Evolutionary conservation across 2,888 invertebrate species (phyloP), one percentile per base, ranked within the genome.

Genomic region (Drosophila borealis): DNA sequence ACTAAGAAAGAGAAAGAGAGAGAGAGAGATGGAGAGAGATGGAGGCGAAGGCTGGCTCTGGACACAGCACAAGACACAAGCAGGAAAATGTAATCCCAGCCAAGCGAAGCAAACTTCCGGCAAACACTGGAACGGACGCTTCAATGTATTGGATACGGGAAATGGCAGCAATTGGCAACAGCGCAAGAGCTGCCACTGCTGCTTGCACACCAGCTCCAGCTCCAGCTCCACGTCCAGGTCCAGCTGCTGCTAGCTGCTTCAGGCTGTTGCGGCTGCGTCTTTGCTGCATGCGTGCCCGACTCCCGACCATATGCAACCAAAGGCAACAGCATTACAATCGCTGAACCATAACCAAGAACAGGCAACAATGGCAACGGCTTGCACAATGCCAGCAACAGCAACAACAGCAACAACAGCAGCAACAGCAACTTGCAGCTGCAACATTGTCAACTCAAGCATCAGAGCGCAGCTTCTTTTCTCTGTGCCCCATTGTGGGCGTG

Each of bases 31-130:
- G 10, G 39, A 29, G 41, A 25, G 39, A 53, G 69, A 57, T 57
- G 48, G 48, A 36, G 55, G 60, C 11, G 61, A 56, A 54, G n/a
- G 11, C 14, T 13, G 66, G 42, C 55, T 63, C 56, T 34, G 59
- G 48, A 49, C 69, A 71, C 54, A 36, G 63, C 76, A 64, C 59
- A 78, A 76, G 79, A 75, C 67, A 69, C 61, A 74, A 81, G 81
- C 86, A 84, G 86, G 86, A 86, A 85, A 85, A 86, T 85, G 85
- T 85, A 85, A 85, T 84, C 85, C 81, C 84, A 86, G 81, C 82
- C 87, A 82, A 86, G 85, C 87, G 87, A 81, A 85, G 87, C 82
- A 79, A 71, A 85, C 85, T 84, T 86, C 85, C 85, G 84, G 86
- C 82, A 82, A 85, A 82, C 83, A 84, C 78, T 86, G 86, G 33